phyloP scores from a whole-genome alignment of 2,113 vertebrate genomes.

The Malaclemys terrapin region DNA sequence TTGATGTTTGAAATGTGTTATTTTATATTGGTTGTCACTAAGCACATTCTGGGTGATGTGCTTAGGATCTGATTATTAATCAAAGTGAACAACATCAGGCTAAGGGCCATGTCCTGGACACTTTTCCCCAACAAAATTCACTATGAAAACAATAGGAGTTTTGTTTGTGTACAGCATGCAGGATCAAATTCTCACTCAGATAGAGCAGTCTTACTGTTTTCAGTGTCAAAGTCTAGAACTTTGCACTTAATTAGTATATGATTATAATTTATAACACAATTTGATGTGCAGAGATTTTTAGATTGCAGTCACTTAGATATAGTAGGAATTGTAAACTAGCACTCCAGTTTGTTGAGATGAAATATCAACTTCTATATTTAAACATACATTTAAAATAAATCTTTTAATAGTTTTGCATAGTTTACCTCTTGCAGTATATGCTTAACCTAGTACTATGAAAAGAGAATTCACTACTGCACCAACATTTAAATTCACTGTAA shows the following conservation, averaged over 20 bases:
- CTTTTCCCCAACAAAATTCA: fast-evolving
- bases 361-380: not conserved
- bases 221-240: slow-evolving; percentile 20
- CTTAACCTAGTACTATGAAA: not conserved
- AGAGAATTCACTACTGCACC: not conserved
- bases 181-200: not conserved
- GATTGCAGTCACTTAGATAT: not conserved
- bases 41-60: fast-evolving
- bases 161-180: fast-evolving
- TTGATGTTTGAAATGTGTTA: not conserved
- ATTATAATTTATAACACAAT: slow-evolving; percentile 33
- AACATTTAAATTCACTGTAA: not conserved
- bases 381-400: not conserved
- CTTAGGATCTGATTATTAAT: not conserved
- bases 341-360: not conserved
- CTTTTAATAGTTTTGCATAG: not conserved
- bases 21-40: fast-evolving
- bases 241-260: not conserved
- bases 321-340: not conserved
- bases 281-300: slow-evolving; percentile 9
- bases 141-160: not conserved
- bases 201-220: slow-evolving; percentile 21
- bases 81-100: fast-evolving
- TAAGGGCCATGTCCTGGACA: fast-evolving
- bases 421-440: not conserved